Evolutionary conservation across 2,888 invertebrate genomes (phyloP), one percentile per base, ranked within the genome.

Genomic region (Melinaea marsaeus): DNA sequence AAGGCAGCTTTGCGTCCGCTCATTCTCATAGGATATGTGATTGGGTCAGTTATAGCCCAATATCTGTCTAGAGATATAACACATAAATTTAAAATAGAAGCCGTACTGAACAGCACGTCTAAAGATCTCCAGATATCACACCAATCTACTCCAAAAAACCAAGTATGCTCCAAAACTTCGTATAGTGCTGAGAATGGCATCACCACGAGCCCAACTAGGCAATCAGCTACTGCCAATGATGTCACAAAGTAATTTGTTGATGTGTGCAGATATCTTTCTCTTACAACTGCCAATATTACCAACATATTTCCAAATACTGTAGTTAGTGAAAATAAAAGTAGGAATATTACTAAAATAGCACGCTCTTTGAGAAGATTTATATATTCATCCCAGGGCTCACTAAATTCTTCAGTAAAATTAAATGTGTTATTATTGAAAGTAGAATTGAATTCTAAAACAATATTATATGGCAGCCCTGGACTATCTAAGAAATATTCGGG

Each of bases 1-100:
- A 96, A 92, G 3, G 95, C 95, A 0, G 98, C 98, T 64, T 97
- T 93, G 65, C 94, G 93, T 54, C 96, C 94, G 35, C 97, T 98
- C 97, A 99, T 99, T 69, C 95, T 92, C 90, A 96, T 96, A 2
- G 99, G 98, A 87, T 99, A 99, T 57, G 97, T 97, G 72, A 99
- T 98, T 0, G 99, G 99, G 87, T 99, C 98, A 13, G 98, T 98
- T 69, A 99, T 99, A 56, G 99, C 99, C 98, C 99, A 98, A 86
- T 99, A 99, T 22, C 98, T 94, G 83, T 99, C 99, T 75, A 99
- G 84, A 0, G 98, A 97, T 76, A 99, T 99, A 42, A 99, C 98
- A 86, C 99, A 99, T 61, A 99, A 91, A 87, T 99, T 99, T 59
- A 99, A 92, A 75, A 99, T 99, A 11, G 98, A 98, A 4, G 99